phyloP scores from a whole-genome alignment of 2,888 invertebrate genomes.

The Tridacna gigas region DNA sequence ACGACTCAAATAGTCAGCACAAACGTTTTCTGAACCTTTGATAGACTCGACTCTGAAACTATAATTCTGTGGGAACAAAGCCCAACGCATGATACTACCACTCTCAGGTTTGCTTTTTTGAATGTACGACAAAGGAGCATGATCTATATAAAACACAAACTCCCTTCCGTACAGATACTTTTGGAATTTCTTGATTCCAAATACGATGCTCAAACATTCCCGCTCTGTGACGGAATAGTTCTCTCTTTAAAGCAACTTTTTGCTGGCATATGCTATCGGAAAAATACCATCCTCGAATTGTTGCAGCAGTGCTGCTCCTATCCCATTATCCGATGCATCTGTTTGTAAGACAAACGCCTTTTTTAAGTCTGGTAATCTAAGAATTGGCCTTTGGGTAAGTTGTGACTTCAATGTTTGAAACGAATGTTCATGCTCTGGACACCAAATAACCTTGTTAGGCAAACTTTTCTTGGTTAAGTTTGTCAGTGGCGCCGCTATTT shows the following conservation, averaged over 20 bases:
- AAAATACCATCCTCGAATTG: too few relatives aligned
- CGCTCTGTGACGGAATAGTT: too few relatives aligned
- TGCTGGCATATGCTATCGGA: too few relatives aligned
- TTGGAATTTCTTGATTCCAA: slow-evolving; percentile 41
- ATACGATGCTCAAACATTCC: slow-evolving; percentile 67
- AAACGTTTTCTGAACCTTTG: too few relatives aligned
- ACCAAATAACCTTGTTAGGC: background rate
- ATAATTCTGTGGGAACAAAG: background rate
- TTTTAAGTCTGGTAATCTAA: background rate
- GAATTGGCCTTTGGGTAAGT: background rate
- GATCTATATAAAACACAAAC: slow-evolving; percentile 14
- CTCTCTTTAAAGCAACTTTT: too few relatives aligned
- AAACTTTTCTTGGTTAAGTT: background rate
- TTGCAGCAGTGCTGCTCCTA: too few relatives aligned
- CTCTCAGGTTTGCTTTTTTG: background rate
- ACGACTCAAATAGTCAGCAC: too few relatives aligned
- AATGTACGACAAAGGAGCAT: slow-evolving; percentile 24
- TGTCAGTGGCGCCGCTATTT: background rate
- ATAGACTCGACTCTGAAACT: background rate
- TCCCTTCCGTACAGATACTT: slow-evolving; percentile 45
- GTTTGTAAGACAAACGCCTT: background rate
- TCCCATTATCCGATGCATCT: slow-evolving; percentile 69
- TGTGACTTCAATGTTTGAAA: background rate
- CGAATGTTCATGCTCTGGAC: background rate
- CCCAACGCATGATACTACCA: background rate